Evolutionary conservation across 2,888 invertebrate species (phyloP), one percentile per base, ranked within the genome.

Genomic region (Tanypteryx hageni): DNA sequence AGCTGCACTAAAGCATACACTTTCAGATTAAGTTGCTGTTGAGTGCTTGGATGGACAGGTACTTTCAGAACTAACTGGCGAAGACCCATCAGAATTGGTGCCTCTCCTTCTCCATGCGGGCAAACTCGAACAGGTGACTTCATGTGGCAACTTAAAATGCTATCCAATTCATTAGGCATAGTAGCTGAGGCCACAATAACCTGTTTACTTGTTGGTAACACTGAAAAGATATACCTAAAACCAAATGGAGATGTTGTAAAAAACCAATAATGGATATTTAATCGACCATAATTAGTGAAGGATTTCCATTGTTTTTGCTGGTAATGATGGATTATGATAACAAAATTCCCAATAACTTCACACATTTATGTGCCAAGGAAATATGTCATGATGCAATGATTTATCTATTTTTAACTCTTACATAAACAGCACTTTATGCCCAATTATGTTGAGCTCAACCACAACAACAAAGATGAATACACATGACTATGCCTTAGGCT

Each of bases 171-270:
- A 93, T 97, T 96, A 22, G 98, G 97, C 95, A 98, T 99, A 18
- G 99, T 99, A 10, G 99, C 99, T 95, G 99, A 99, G 91, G 98
- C 97, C 92, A 98, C 98, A 93, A 99, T 96, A 27, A 99, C 97
- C 96, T 99, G 99, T 94, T 98, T 98, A 93, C 96, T 96, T 44
- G 95, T 95, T 1, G 98, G 98, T 93, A 99, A 95, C 85, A 95
- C 95, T 82, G 96, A 96, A 94, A 97, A 97, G 92, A 99, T 98
- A 94, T 96, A 96, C 94, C 97, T 97, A 94, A 92, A 95, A 95
- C 5, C 27, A 82, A 27, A 64, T 10, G 16, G 8, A 58, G 18
- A 89, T 22, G 18, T 59, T 10, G n/a, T 18, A 14, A 61, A 59
- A 11, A 44, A 44, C 44, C 0, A 61, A 61, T 61, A 61, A 61